Conservation (phyloP, 2,888 invertebrate species). For the Urechis unicinctus region DNA sequence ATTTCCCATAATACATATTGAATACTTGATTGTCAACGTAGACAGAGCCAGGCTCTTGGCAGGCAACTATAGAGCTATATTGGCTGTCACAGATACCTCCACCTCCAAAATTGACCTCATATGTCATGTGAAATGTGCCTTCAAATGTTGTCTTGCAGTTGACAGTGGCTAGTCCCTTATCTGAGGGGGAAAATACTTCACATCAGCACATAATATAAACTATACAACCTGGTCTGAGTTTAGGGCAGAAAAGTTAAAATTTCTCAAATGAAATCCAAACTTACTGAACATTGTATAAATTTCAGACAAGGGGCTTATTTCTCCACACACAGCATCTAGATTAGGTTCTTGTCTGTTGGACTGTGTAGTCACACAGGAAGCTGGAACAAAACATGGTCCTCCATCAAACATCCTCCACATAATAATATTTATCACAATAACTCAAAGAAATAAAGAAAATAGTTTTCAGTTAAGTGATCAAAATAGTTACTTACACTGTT, state of each 20-base stretch:
- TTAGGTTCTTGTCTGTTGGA: background rate
- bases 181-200: slow-evolving; percentile 19
- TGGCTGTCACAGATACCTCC: slow-evolving; percentile 65
- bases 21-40: slow-evolving; percentile 97
- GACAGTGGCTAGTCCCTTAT: slow-evolving; percentile 27
- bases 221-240: no score
- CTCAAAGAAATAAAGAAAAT: background rate
- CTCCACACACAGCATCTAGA: slow-evolving; percentile 11
- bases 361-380: slow-evolving; percentile 2
- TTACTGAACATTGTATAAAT: slow-evolving; percentile 24
- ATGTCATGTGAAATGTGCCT: slow-evolving; percentile 46
- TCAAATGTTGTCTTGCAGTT: slow-evolving; percentile 50
- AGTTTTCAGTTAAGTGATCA: background rate
- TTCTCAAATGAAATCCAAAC: slow-evolving; percentile 3
- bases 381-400: slow-evolving; percentile 1
- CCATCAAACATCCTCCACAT: background rate
- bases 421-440: background rate
- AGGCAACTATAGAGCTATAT: slow-evolving; percentile 83
- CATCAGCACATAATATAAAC: background rate
- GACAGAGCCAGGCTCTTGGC: slow-evolving; percentile 91
- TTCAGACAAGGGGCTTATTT: slow-evolving; percentile 14
- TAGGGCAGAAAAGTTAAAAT: background rate
- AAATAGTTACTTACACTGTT: slow-evolving; percentile 14
- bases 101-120: slow-evolving; percentile 41
- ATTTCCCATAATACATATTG: slow-evolving; percentile 85